Evolutionary conservation across 2,113 vertebrate species (phyloP).

Genomic region (Callorhinus ursinus): DNA sequence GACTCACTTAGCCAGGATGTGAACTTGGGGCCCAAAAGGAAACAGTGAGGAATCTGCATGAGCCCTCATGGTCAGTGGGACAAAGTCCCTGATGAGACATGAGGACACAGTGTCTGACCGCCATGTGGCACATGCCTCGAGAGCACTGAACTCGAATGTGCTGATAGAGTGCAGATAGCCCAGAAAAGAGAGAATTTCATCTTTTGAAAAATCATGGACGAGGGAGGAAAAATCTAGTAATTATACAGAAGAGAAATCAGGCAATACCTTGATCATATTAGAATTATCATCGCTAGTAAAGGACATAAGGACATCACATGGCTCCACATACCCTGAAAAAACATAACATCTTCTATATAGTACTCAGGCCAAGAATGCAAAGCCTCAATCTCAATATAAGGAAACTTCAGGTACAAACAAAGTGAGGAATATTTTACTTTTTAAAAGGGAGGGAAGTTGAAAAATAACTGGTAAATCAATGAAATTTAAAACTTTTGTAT

Average conservation of each 20-base stretch:
- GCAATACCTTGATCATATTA: background rate
- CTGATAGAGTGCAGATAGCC: background rate
- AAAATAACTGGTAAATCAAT: background rate
- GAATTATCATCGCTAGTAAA: conserved; percentile 21
- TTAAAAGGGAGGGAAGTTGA: background rate
- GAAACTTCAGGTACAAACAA: background rate
- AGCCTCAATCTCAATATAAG: background rate
- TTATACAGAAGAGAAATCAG: background rate
- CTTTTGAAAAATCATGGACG: background rate
- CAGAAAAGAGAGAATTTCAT: background rate
- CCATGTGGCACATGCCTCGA: background rate
- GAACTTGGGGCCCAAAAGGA: background rate
- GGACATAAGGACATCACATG: background rate
- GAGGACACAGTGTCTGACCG: background rate
- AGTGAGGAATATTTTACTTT: background rate
- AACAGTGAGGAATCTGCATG: background rate
- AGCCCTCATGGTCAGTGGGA: background rate
- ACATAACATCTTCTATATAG: background rate
- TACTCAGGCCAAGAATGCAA: background rate
- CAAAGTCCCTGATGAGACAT: background rate
- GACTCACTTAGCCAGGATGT: background rate
- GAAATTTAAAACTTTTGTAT: background rate
- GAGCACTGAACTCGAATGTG: background rate
- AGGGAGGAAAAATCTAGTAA: background rate
- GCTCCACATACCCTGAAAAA: background rate